Evolutionary conservation across 2,113 vertebrate genomes (phyloP).

Genomic region (Zonotrichia leucophrys): DNA sequence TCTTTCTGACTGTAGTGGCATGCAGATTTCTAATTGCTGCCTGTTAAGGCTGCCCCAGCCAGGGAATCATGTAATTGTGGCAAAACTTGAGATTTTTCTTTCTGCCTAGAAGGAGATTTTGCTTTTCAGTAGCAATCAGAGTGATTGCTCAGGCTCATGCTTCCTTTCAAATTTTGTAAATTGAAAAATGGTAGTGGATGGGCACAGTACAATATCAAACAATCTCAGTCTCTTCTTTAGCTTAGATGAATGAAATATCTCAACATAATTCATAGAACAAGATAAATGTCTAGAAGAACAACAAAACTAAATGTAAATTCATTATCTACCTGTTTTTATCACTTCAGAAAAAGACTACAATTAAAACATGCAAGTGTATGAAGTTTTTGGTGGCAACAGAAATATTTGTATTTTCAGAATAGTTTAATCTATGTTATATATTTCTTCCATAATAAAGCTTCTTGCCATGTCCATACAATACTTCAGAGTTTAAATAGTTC

Average conservation of each 20-base stretch:
- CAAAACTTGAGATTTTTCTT: neutral
- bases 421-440: neutral
- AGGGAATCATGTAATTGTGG: neutral
- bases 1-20: neutral
- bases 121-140: neutral
- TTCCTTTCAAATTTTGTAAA: neutral
- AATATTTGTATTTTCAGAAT: neutral
- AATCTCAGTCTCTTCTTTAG: neutral
- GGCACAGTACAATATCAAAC: neutral
- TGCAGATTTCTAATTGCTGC: neutral
- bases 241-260: neutral
- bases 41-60: neutral
- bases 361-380: neutral
- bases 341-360: neutral
- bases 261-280: neutral
- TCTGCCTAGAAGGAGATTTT: neutral
- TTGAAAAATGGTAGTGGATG: neutral
- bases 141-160: neutral
- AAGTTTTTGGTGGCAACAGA: neutral
- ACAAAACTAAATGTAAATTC: neutral
- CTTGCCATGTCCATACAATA: neutral
- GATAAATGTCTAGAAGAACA: neutral
- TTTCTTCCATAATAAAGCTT: neutral
- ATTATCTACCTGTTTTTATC: neutral
- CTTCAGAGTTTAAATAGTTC: slow-evolving; percentile 4